Conservation (phyloP, 2,113 vertebrate species). For the Cyprinodon variegatus region DNA sequence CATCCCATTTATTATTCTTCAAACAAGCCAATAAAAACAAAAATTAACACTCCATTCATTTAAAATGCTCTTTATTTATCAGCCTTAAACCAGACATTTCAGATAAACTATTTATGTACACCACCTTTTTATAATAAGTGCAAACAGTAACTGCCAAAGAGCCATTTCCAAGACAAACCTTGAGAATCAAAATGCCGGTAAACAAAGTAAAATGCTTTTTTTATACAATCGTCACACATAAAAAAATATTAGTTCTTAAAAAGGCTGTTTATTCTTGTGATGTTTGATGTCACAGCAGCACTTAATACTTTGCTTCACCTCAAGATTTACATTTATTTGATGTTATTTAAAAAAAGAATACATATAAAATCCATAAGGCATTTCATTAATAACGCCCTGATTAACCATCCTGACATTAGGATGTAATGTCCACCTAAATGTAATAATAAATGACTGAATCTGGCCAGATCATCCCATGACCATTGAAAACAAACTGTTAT, state of each 20-base stretch:
- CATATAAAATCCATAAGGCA: background rate
- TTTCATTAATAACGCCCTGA: background rate
- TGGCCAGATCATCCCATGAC: no score
- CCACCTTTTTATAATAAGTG: slow-evolving; percentile 16
- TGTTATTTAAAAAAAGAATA: background rate
- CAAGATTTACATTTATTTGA: slow-evolving; percentile 18
- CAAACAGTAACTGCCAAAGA: background rate
- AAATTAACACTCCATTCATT: background rate
- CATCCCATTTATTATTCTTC: no score
- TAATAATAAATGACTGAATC: background rate
- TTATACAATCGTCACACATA: background rate
- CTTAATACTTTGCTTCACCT: background rate
- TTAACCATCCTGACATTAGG: background rate
- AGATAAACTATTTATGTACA: slow-evolving; percentile 22
- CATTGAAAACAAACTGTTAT: no score
- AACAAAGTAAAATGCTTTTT: background rate
- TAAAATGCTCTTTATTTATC: slow-evolving; percentile 9
- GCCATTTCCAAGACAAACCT: background rate
- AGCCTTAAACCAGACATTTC: slow-evolving; percentile 5
- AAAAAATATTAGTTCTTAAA: background rate
- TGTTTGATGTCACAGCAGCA: slow-evolving; percentile 25
- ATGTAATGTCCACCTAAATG: background rate
- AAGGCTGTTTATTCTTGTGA: background rate
- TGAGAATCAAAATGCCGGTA: background rate
- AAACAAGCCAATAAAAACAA: no score